Evolutionary conservation across 2,888 invertebrate genomes (phyloP), one percentile per base, ranked within the genome.

Genomic region (Theretra japonica): DNA sequence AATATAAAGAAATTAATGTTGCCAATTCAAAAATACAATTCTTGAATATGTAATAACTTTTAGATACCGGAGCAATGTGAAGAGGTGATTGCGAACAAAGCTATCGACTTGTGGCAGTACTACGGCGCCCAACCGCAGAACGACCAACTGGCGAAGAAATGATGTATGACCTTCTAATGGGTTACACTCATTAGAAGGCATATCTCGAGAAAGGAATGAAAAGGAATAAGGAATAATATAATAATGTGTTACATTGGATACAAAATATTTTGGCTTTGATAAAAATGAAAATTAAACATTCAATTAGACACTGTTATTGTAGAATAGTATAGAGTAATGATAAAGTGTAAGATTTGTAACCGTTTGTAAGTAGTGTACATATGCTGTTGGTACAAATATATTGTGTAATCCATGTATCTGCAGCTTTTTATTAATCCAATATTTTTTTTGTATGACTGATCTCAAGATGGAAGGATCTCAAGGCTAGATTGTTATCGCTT

Each of bases 61-160:
- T n/a, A 97, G 97, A 96, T 97, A 78, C 96, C 97, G 4, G 96
- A 97, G 85, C 97, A 98, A 89, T 96, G 96, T 79, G 96, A 97
- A 76, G 98, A 98, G 86, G 95, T 97, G 3, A 96, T 98, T 74
- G 97, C 97, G 0, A 97, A 97, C 84, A 97, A 98, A 90, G 97
- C 97, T 1, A 97, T 98, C 7, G 98, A 98, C 82, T 94, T 97
- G 79, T 98, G 98, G 97, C 97, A 97, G 85, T 96, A 97, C 84
- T 96, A 97, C 86, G 97, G 97, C 72, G 96, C 93, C 2, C 93
- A 92, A 73, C 93, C 94, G 0, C 94, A 94, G 73, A 92, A 83
- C 71, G 94, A 94, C 72, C 90, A 88, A 70, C 81, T 94, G 3
- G 91, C 90, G 50, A 94, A 94, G 83, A 94, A 94, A 93, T 94